Evolutionary conservation across 53 echinoderm and acorn worm species (phyloP), one percentile per base, ranked within the genome.

Genomic region (Astropecten irregularis): DNA sequence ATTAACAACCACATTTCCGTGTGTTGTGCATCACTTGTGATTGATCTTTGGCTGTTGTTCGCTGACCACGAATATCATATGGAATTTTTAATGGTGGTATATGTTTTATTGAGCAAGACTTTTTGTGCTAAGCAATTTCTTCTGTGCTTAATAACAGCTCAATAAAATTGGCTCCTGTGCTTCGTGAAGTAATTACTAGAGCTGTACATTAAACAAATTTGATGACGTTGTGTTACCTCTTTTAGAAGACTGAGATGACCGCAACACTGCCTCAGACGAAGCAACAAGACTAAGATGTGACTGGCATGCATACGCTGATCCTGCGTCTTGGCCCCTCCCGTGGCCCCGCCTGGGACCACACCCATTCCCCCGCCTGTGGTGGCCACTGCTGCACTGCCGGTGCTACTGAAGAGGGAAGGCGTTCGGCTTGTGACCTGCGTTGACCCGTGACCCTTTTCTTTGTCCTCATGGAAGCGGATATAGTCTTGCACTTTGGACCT

Each of bases 181-280:
- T n/a, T n/a, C n/a, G n/a, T n/a, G n/a, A n/a, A n/a, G n/a, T n/a
- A n/a, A n/a, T n/a, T n/a, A n/a, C n/a, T n/a, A n/a, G n/a, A n/a
- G n/a, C n/a, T n/a, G n/a, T n/a, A n/a, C n/a, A n/a, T n/a, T n/a
- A n/a, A n/a, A n/a, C n/a, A n/a, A n/a, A n/a, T n/a, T n/a, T n/a
- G n/a, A n/a, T n/a, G n/a, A n/a, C n/a, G n/a, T n/a, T n/a, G n/a
- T n/a, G n/a, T 56, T 40, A 96, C 96, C 96, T 91, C 74, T 83
- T 93, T 93, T 47, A 96, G 76, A 5, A 96, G 76, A 42, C 96
- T 93, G 1, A 89, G 93, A 70, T 96, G 96, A 4, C 93, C 87
- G 56, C 96, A 96, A 71, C 96, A 96, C 52, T 96, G 96, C 59
- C 96, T 86, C 51, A 96, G 83, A 22, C 96, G 64, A 38, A 96